A percentile compares a stretch with the other conserved stretches of the same genome.
Evolutionary conservation across 2,797 vertebrate genomes (phyloP).

Genomic region (Scarus forsteni): DNA sequence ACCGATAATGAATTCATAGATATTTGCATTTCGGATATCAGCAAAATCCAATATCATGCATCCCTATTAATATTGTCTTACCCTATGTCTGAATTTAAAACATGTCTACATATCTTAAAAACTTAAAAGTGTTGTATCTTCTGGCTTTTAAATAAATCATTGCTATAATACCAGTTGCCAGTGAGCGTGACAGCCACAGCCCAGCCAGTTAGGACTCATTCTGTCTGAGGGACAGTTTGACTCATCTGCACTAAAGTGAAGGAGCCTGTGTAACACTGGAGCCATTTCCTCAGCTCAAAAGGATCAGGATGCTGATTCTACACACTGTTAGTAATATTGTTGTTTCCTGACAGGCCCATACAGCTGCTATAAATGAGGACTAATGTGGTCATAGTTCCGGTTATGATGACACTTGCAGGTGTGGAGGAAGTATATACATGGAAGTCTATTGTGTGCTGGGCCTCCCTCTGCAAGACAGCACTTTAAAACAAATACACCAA

Average conservation of each 20-base stretch:
- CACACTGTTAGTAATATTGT: constrained; percentile 39
- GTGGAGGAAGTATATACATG: constrained; percentile 82
- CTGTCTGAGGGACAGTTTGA: too few relatives aligned
- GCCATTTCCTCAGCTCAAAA: constrained; percentile 45
- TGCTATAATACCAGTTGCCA: too few relatives aligned
- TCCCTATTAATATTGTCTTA: too few relatives aligned
- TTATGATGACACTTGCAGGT: constrained; percentile 77
- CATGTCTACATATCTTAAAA: too few relatives aligned
- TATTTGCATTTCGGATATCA: too few relatives aligned
- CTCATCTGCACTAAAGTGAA: not conserved
- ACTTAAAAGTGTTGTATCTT: too few relatives aligned
- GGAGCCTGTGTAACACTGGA: not conserved
- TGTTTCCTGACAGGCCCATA: constrained; percentile 56
- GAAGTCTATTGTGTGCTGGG: constrained; percentile 75
- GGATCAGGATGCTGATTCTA: constrained; percentile 51
- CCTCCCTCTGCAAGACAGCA: constrained; percentile 22
- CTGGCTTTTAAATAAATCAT: too few relatives aligned
- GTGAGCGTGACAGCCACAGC: too few relatives aligned
- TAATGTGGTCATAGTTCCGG: constrained; percentile 83
- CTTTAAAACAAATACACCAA: constrained; percentile 55
- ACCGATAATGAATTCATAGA: too few relatives aligned
- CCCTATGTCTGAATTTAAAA: too few relatives aligned
- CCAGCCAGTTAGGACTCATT: too few relatives aligned
- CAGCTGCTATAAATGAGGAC: constrained; percentile 52
- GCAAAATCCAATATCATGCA: too few relatives aligned